These are phyloP conservation scores for Hemitrygon akajei DNA, from an alignment of 2,797 vertebrate species.

Conservation along the genomic window DNA sequence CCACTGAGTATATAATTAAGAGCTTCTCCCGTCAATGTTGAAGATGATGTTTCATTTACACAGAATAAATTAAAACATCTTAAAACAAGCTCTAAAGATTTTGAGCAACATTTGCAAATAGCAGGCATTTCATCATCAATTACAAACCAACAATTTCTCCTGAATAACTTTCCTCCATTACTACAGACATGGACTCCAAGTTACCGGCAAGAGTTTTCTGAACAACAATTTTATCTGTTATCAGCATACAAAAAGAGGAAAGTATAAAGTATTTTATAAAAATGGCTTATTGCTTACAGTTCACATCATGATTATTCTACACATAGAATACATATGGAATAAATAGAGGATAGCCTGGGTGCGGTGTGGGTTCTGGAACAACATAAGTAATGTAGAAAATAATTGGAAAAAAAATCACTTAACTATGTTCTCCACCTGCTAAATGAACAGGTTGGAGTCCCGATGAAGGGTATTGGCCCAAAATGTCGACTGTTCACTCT, in stretches of 20 bases:
- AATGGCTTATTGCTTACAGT: background rate
- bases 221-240: background rate
- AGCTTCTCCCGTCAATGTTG: too few species aligned
- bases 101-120: background rate
- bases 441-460: too few species aligned
- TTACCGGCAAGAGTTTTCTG: background rate
- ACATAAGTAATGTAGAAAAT: background rate
- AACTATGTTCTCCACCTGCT: background rate
- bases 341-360: background rate
- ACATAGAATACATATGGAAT: too few species aligned
- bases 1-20: background rate
- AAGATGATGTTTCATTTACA: background rate
- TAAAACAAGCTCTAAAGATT: background rate
- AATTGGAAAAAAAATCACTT: background rate
- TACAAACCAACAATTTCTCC: background rate
- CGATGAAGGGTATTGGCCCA: too few species aligned
- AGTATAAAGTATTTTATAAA: background rate
- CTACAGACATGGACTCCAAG: background rate
- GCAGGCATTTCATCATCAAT: background rate
- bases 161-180: background rate
- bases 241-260: background rate
- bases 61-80: background rate
- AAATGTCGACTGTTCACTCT: too few species aligned
- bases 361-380: too few species aligned
- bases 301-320: background rate